Base-by-base conservation (phyloP, 2,888 invertebrate genomes). In the Tiliacea aurago region DNA sequence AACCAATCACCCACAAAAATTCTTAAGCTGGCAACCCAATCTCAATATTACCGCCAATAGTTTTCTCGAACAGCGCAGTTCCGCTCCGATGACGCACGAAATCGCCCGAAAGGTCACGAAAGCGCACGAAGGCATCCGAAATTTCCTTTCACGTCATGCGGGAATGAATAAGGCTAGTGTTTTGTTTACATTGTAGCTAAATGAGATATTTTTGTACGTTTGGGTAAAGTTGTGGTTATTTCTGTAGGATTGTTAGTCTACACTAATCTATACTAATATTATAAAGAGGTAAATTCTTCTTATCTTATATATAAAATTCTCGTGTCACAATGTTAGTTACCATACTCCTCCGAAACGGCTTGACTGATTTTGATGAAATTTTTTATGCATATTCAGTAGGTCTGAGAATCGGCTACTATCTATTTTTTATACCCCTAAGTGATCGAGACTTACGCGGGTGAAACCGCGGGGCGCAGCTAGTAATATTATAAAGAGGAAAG, bases 41-140 rank as follows among this genome's bases (percentile, higher is more conserved):
- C 51, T 59, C 58, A 49, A 74, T 58, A 74, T 73, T 41, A 75
- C 64, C 67, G 62, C 70, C 84, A 85, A 81, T 76, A 78, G 73
- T 70, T 72, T 78, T 63, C 64, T 62, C 49, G 53, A 80, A 80
- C 62, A 69, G 74, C 74, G 74, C 70, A 61, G 73, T 82, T 81
- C 62, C 81, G 83, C 76, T 78, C 79, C 82, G 76, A 70, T 76
- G 83, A 65, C 58, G 80, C 83, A 79, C 81, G 72, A 85, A 86
- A 87, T 82, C 81, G 69, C 69, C 84, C 83, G 79, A 84, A 81
- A 68, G 56, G 37, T 23, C 28, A 55, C 80, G 78, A 78, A 81
- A 65, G 43, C 55, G n/a, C 37, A 49, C 81, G 75, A 77, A 83
- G 64, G 63, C 58, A 33, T 13, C 63, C 70, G 56, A 78, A 55